A percentile compares a stretch with the other conserved stretches of the same genome.
Evolutionary conservation across 2,888 invertebrate species (phyloP).

Genomic region (Dromius quadrimaculatus): DNA sequence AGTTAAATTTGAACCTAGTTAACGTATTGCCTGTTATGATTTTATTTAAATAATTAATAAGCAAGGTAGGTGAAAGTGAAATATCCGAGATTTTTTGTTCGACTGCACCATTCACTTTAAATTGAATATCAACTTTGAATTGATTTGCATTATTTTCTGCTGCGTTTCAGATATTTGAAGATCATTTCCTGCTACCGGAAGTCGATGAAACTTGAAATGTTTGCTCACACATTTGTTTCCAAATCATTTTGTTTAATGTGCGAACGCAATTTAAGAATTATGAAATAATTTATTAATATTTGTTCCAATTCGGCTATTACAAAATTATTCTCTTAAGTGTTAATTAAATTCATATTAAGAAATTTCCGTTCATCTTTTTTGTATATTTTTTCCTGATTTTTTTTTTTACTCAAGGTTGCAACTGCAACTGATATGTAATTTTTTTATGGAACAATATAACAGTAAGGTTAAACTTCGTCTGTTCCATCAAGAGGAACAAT

Average conservation of each 20-base stretch:
- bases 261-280: background rate
- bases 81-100: slow-evolving; percentile 33
- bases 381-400: background rate
- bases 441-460: too few relatives aligned
- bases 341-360: background rate
- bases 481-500: too few relatives aligned
- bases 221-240: background rate
- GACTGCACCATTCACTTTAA: slow-evolving; percentile 26
- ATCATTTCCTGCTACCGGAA: background rate
- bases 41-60: slow-evolving; percentile 39
- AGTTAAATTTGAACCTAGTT: slow-evolving; percentile 2
- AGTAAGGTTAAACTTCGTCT: too few relatives aligned
- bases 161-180: background rate
- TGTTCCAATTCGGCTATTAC: slow-evolving; percentile 16
- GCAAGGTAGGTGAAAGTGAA: slow-evolving; percentile 33
- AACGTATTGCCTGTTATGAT: slow-evolving; percentile 7
- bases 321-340: background rate
- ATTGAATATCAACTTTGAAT: background rate
- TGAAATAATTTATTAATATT: slow-evolving; percentile 10
- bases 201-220: background rate
- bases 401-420: too few relatives aligned
- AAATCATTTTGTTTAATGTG: background rate
- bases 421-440: too few relatives aligned
- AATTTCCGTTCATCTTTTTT: slow-evolving; percentile 16
- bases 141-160: slow-evolving; percentile 1